Evolutionary conservation across 2,888 invertebrate genomes (phyloP).

Genomic region (Cosmopolites sordidus): DNA sequence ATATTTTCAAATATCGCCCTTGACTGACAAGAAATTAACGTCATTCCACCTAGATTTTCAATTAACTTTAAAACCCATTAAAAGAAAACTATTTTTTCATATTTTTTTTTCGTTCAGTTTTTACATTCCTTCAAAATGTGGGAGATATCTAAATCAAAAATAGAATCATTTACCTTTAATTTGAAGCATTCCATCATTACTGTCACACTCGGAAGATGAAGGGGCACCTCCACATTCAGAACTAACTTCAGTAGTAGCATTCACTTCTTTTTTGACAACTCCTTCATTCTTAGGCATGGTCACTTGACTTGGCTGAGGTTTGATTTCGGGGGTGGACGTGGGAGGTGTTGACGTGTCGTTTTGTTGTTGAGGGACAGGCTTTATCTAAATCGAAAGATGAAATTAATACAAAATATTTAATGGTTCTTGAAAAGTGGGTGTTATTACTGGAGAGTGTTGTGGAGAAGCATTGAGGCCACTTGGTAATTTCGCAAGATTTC

Average conservation of each 20-base stretch:
- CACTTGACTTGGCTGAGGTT: slow-evolving; percentile 39
- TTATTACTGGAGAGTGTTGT: not conserved
- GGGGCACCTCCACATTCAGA: slow-evolving; percentile 35
- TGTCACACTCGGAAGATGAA: slow-evolving; percentile 46
- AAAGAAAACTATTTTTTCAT: too few relatives aligned
- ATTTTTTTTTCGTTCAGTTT: too few relatives aligned
- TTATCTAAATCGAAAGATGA: too few relatives aligned
- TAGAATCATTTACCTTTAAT: slow-evolving; percentile 35
- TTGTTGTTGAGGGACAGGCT: not conserved
- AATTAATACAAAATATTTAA: too few relatives aligned
- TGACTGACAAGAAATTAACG: too few relatives aligned
- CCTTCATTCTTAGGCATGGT: slow-evolving; percentile 41
- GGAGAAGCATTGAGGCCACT: not conserved
- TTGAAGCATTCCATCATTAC: slow-evolving; percentile 43
- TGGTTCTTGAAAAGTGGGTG: too few relatives aligned
- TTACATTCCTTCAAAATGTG: too few relatives aligned
- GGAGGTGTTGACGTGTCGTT: not conserved
- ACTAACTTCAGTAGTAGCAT: slow-evolving; percentile 35
- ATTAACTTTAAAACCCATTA: too few relatives aligned
- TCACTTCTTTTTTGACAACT: slow-evolving; percentile 39
- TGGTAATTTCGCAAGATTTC: slow-evolving; percentile 29
- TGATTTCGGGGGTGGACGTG: not conserved
- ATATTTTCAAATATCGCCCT: too few relatives aligned
- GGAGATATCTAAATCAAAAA: too few relatives aligned
- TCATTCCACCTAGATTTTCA: too few relatives aligned